Evolutionary conservation across 1,140 invertebrate genomes (phyloP).

Genomic region (Trichonephila inaurata): DNA sequence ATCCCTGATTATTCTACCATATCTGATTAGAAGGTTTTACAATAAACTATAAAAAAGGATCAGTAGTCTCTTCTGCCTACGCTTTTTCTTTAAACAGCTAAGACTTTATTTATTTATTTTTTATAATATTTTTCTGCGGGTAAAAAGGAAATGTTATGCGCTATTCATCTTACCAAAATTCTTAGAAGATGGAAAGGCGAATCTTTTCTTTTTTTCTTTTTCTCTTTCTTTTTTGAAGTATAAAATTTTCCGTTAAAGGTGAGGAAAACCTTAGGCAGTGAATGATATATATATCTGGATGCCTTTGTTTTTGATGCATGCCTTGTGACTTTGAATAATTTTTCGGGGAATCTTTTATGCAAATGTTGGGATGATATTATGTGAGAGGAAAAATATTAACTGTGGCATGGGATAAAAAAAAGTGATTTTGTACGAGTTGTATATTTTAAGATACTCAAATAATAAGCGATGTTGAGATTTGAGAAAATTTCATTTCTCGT

Average conservation of each 20-base stretch:
- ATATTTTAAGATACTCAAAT: too few species aligned
- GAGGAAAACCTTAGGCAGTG: not conserved
- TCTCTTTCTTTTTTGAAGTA: not conserved
- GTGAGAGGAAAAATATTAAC: too few species aligned
- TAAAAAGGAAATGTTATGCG: not conserved
- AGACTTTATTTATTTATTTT: not conserved
- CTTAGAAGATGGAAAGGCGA: not conserved
- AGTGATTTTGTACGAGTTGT: too few species aligned
- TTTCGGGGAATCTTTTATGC: not conserved
- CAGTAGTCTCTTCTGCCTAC: not conserved
- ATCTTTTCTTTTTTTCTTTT: not conserved
- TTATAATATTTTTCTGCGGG: not conserved
- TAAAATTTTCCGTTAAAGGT: not conserved
- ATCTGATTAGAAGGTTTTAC: constrained; percentile 17
- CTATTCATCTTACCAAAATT: not conserved
- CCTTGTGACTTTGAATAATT: not conserved
- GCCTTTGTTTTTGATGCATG: not conserved
- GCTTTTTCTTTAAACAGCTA: not conserved
- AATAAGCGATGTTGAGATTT: too few species aligned
- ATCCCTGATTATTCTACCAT: constrained; percentile 36
- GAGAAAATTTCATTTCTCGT: too few species aligned
- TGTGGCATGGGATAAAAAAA: too few species aligned
- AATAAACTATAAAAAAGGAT: not conserved
- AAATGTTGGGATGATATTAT: not conserved
- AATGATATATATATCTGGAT: not conserved